These are phyloP conservation scores for Bilobella aurantiaca DNA, from an alignment of 1,140 invertebrate species.

Conservation along the genomic window DNA sequence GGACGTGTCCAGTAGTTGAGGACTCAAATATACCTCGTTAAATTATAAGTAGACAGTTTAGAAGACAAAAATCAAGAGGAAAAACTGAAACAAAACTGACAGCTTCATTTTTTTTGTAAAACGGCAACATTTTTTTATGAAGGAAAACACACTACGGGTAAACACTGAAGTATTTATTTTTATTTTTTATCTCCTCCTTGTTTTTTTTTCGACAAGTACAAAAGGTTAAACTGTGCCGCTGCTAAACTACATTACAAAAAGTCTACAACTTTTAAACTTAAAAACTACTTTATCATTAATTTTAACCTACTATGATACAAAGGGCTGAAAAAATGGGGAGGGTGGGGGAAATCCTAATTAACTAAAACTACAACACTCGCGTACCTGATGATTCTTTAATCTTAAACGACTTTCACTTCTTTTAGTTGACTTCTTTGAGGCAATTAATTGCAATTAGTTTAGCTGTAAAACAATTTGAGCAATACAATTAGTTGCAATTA, in stretches of 20 bases:
- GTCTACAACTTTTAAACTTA: too few relatives aligned
- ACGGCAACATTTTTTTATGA: neutral
- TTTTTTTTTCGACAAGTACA: neutral
- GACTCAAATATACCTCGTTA: neutral
- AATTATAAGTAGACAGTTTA: too few relatives aligned
- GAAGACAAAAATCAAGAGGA: too few relatives aligned
- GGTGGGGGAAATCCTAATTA: neutral
- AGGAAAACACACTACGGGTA: conserved; percentile 5
- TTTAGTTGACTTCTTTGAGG: neutral
- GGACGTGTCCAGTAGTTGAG: neutral
- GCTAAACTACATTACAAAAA: too few relatives aligned
- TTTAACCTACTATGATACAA: too few relatives aligned
- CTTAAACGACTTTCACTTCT: neutral
- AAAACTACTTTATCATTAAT: too few relatives aligned
- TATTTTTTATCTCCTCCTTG: neutral
- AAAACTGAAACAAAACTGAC: too few relatives aligned
- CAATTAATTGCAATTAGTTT: neutral
- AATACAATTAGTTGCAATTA: neutral
- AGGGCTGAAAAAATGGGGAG: neutral
- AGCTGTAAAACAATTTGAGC: neutral
- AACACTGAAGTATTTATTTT: conserved; percentile 5
- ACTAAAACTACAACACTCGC: too few relatives aligned
- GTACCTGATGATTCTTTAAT: conserved; percentile 1
- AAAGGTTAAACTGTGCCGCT: neutral
- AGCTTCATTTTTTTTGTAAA: neutral